Conservation (phyloP, 2,888 invertebrate species). For the Pandemis cinnamomeana region DNA sequence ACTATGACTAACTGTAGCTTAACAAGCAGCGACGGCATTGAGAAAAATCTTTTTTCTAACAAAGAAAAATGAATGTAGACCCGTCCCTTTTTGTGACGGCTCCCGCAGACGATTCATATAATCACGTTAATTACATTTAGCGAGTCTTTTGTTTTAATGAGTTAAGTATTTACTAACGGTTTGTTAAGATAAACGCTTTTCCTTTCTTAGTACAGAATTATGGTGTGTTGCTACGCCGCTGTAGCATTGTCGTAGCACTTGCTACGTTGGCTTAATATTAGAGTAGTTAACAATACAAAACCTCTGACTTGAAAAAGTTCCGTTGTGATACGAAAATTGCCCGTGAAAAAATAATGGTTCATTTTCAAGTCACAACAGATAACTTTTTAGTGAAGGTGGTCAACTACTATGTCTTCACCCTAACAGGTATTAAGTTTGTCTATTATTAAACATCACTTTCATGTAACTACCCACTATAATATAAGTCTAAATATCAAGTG, state of each 20-base stretch:
- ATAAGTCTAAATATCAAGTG: no score
- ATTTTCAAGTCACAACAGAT: no score
- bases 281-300: no score
- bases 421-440: not conserved
- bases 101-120: not conserved
- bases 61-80: constrained; percentile 5
- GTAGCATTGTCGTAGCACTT: constrained; percentile 9
- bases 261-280: not conserved
- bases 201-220: not conserved
- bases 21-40: constrained; percentile 54
- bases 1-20: constrained; percentile 55
- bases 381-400: no score
- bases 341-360: no score
- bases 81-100: not conserved
- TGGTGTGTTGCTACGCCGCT: constrained; percentile 18
- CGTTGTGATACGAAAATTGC: no score
- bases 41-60: not conserved
- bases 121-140: not conserved
- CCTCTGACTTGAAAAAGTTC: no score
- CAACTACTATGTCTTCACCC: no score
- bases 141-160: constrained; percentile 22
- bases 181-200: not conserved
- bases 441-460: not conserved
- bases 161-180: constrained; percentile 7
- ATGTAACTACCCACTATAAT: no score